Base-by-base conservation (phyloP, 2,113 vertebrate genomes). In the Pachypanchax playfairii region DNA sequence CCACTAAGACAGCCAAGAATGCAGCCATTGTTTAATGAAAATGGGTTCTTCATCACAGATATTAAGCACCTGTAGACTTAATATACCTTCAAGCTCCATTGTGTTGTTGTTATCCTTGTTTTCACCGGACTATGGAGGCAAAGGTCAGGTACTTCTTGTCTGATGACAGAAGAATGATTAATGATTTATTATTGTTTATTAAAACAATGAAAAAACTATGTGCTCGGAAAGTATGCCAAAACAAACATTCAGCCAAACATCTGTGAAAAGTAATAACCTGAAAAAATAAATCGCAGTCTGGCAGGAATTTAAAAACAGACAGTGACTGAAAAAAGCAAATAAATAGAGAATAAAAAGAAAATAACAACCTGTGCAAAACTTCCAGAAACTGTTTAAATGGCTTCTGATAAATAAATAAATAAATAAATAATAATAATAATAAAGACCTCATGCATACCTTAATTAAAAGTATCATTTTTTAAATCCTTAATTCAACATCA, bases 61-160 rank as follows among this genome's bases (percentile, higher is more conserved):
- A 89, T 88, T 84, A 57, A 90, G 85, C 91, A 92, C 85, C 89
- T 92, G 90, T 82, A 73, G 80, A 87, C 84, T 90, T 88, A 65
- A 91, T 91, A 86, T 83, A 79, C 85, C 76, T 62, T 63, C 4
- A 49, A 48, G 39, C 47, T 28, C 76, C 64, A 85, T 86, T 87
- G 88, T 88, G 59, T 39, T 82, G 58, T 60, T 55, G 54, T 71
- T 64, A 60, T 65, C 50, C 18, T 81, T 83, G 75, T 89, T 84
- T 87, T 82, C 73, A 75, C 71, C 67, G 75, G 42, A n/a, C n/a
- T n/a, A n/a, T n/a, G n/a, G 58, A 54, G 50, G 13, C 48, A 25
- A 57, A 79, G 79, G 76, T 73, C 55, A 75, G 36, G 65, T 56
- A 25, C 54, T 68, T 65, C 39, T 68, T 47, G 29, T 50, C 28